A percentile compares a stretch with the other conserved stretches of the same genome.
These are phyloP conservation scores for Pasiphila rectangulata DNA, from an alignment of 2,888 invertebrate species.

Conservation along the genomic window DNA sequence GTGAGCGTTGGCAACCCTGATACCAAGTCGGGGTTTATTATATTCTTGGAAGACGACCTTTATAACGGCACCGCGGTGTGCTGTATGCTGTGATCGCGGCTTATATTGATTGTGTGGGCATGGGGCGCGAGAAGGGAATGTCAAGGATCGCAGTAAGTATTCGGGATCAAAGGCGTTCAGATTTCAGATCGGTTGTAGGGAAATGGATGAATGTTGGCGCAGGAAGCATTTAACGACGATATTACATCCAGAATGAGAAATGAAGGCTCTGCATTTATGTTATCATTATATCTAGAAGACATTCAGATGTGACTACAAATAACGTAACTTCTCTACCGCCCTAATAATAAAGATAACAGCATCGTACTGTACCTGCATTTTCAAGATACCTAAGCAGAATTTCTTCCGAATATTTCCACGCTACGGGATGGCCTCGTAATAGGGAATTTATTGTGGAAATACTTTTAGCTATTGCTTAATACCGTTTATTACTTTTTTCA, in stretches of 20 bases:
- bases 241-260: too few relatives aligned
- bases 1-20: slow-evolving; percentile 20
- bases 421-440: slow-evolving; percentile 5
- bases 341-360: not conserved
- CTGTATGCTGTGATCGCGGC: slow-evolving; percentile 15
- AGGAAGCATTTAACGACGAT: too few relatives aligned
- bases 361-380: too few relatives aligned
- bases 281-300: too few relatives aligned
- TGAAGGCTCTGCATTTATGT: too few relatives aligned
- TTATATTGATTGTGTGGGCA: slow-evolving; percentile 33
- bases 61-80: slow-evolving; percentile 20
- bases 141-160: slow-evolving; percentile 41
- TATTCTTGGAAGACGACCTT: slow-evolving; percentile 36
- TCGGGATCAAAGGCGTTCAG: slow-evolving; percentile 1
- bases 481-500: slow-evolving; percentile 8
- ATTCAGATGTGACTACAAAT: too few relatives aligned
- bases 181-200: too few relatives aligned
- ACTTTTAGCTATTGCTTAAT: not conserved
- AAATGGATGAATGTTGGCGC: too few relatives aligned
- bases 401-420: not conserved
- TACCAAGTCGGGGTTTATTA: slow-evolving; percentile 27
- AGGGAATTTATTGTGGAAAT: slow-evolving; percentile 13
- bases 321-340: not conserved
- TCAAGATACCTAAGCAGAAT: not conserved
- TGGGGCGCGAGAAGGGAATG: slow-evolving; percentile 41